Conservation (phyloP, 2,888 invertebrate genomes). For the Andrena bicolor region DNA sequence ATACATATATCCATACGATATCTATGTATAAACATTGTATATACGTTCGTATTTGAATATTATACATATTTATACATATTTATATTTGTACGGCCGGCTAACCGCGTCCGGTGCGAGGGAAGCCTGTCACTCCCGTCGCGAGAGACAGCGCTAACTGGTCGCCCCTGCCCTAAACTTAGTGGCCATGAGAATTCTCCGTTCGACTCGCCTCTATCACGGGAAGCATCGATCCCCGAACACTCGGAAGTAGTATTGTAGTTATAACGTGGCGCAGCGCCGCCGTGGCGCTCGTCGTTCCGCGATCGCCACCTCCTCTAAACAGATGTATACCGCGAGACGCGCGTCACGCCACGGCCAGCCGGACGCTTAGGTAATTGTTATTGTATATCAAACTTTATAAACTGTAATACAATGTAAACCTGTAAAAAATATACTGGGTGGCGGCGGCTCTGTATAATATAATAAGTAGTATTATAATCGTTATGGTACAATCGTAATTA, state of each 20-base stretch:
- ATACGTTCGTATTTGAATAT: constrained; percentile 17
- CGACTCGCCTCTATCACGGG: not conserved
- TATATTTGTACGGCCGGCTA: constrained; percentile 30
- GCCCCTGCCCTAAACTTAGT: too few relatives aligned
- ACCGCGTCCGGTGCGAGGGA: constrained; percentile 30
- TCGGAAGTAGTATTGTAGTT: constrained; percentile 73
- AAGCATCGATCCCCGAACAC: constrained; percentile 69
- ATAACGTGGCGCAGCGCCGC: constrained; percentile 69
- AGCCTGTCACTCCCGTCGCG: too few relatives aligned
- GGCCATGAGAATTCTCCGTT: not conserved
- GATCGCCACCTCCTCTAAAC: constrained; percentile 54
- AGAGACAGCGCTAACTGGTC: too few relatives aligned
- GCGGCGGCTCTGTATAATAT: constrained; percentile 85
- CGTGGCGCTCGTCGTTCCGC: constrained; percentile 55
- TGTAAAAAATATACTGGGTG: constrained; percentile 85
- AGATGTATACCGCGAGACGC: constrained; percentile 58
- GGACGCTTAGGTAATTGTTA: constrained; percentile 80
- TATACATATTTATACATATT: constrained; percentile 24
- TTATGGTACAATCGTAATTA: constrained; percentile 83
- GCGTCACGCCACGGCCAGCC: constrained; percentile 63
- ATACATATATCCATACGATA: constrained; percentile 12
- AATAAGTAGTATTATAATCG: constrained; percentile 84
- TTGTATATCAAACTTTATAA: constrained; percentile 85
- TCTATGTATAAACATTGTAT: constrained; percentile 20
- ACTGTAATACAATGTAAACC: constrained; percentile 85